phyloP scores from a whole-genome alignment of 1,140 invertebrate genomes.

The Papilio helenus region DNA sequence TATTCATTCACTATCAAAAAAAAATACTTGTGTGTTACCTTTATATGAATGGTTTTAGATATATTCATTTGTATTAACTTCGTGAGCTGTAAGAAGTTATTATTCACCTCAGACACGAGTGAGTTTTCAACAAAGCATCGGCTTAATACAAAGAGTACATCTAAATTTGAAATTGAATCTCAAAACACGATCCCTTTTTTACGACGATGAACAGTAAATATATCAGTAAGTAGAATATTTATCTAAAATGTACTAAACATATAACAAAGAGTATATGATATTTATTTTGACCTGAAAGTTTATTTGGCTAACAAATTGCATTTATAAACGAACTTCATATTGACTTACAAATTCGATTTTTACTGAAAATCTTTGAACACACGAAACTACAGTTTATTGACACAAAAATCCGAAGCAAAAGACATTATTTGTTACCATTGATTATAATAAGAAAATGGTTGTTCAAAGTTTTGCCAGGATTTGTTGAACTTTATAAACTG shows the following conservation, averaged over 20 bases:
- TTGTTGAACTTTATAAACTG: background rate
- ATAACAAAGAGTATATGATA: no score
- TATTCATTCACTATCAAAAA: background rate
- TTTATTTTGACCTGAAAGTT: background rate
- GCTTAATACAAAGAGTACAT: constrained; percentile 13
- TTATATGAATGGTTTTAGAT: background rate
- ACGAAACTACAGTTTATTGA: background rate
- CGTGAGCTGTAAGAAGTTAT: background rate
- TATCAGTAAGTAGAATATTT: no score
- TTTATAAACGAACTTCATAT: background rate
- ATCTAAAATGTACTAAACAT: background rate
- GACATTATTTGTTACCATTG: background rate
- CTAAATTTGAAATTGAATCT: constrained; percentile 20
- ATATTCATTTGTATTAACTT: background rate
- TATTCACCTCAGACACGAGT: background rate
- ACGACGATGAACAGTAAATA: background rate
- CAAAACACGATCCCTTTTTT: background rate
- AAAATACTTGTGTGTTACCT: background rate
- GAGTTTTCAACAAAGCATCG: constrained; percentile 5
- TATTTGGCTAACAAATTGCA: background rate
- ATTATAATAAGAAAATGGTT: background rate
- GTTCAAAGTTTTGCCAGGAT: background rate
- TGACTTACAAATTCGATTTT: background rate
- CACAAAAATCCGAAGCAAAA: background rate
- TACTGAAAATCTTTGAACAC: no score